These are phyloP conservation scores for Anodontia alba DNA, from an alignment of 2,888 invertebrate species.

Conservation along the genomic window DNA sequence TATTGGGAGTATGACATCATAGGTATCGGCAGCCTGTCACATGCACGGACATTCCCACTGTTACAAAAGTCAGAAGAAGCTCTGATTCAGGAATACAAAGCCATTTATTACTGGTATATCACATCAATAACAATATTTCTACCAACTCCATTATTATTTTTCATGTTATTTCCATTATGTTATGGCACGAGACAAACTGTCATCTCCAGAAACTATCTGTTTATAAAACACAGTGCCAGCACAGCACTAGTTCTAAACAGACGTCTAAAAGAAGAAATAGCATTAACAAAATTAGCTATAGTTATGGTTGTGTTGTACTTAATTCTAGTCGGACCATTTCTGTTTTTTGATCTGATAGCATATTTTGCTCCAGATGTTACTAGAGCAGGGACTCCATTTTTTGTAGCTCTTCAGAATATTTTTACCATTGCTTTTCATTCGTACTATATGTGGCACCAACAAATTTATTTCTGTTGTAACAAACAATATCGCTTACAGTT, in stretches of 20 bases:
- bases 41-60: conserved; percentile 55
- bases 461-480: conserved; percentile 82
- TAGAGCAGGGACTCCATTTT: conserved; percentile 64
- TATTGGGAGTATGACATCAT: conserved; percentile 81
- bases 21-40: conserved; percentile 43
- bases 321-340: conserved; percentile 77
- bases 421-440: conserved; percentile 80
- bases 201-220: conserved; percentile 69
- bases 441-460: conserved; percentile 78
- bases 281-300: conserved; percentile 76
- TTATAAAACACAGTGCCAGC: conserved; percentile 73
- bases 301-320: conserved; percentile 77
- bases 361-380: conserved; percentile 66
- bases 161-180: conserved; percentile 73
- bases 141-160: conserved; percentile 76
- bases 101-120: conserved; percentile 83
- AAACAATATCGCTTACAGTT: conserved; percentile 80
- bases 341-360: conserved; percentile 73
- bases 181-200: conserved; percentile 71
- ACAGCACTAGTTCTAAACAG: conserved; percentile 74
- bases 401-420: conserved; percentile 74
- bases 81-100: conserved; percentile 77
- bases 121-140: conserved; percentile 80
- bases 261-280: conserved; percentile 77
- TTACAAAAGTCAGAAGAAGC: conserved; percentile 72